Conservation (phyloP, 2,888 invertebrate genomes). For the Dascillus cervinus region DNA sequence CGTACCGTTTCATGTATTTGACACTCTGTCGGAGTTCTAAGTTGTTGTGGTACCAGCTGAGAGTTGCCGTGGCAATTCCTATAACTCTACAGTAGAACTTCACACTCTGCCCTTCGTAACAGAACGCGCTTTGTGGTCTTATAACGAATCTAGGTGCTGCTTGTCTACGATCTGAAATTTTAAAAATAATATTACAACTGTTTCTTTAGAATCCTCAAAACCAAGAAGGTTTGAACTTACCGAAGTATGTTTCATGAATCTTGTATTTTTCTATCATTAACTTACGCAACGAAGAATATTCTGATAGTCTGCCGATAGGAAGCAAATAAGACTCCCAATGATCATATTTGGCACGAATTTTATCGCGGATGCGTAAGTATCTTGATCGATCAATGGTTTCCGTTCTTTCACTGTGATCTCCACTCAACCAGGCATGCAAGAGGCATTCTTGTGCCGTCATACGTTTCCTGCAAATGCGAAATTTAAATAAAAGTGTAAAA, state of each 20-base stretch:
- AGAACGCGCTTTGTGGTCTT: constrained; percentile 90
- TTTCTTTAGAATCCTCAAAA: no score
- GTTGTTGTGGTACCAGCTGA: constrained; percentile 94
- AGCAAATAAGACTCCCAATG: constrained; percentile 78
- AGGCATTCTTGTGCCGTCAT: constrained; percentile 98
- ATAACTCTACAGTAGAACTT: constrained; percentile 97
- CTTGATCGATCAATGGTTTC: constrained; percentile 74
- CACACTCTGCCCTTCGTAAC: constrained; percentile 95
- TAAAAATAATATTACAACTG: no score
- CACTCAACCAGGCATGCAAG: constrained; percentile 90
- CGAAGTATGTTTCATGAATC: constrained; percentile 92
- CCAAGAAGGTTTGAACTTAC: no score
- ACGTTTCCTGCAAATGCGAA: constrained; percentile 61
- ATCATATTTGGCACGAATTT: constrained; percentile 74
- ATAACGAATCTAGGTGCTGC: constrained; percentile 98
- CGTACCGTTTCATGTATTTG: constrained; percentile 98
- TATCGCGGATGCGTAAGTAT: constrained; percentile 81
- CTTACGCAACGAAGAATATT: constrained; percentile 94
- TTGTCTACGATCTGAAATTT: constrained; percentile 77
- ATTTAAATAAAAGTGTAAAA: constrained; percentile 3
- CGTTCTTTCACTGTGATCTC: constrained; percentile 70
- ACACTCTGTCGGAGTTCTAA: constrained; percentile 91
- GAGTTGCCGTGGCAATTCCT: constrained; percentile 86
- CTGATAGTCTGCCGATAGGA: constrained; percentile 93
- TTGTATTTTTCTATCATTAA: constrained; percentile 92